These are phyloP conservation scores for Phymorhynchus buccinoides DNA, from an alignment of 1,140 invertebrate species.

Conservation along the genomic window DNA sequence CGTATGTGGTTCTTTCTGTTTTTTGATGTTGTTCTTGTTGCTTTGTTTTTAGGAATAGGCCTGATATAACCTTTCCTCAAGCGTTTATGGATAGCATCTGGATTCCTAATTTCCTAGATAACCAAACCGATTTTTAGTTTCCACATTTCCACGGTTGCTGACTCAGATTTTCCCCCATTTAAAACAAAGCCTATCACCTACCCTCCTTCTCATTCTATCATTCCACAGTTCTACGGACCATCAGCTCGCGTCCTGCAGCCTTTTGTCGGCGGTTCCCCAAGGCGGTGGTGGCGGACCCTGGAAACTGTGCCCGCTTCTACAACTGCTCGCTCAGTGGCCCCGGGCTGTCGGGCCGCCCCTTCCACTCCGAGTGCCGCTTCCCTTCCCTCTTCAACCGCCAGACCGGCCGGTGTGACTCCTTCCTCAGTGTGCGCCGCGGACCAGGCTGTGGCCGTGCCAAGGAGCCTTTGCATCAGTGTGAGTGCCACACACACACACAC, in stretches of 20 bases:
- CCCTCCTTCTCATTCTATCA: too few relatives aligned
- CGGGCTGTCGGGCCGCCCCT: slow-evolving; percentile 44
- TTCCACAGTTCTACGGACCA: slow-evolving; percentile 37
- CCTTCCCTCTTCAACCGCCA: slow-evolving; percentile 55
- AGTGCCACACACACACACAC: neutral
- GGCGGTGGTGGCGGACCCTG: slow-evolving; percentile 54
- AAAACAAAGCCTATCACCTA: too few relatives aligned
- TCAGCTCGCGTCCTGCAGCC: slow-evolving; percentile 40
- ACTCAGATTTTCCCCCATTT: slow-evolving; percentile 18
- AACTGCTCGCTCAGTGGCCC: slow-evolving; percentile 53
- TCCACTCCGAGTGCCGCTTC: slow-evolving; percentile 60
- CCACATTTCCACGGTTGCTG: neutral
- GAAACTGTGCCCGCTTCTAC: slow-evolving; percentile 62
- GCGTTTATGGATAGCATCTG: too few relatives aligned
- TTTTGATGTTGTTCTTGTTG: too few relatives aligned
- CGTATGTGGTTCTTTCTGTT: too few relatives aligned
- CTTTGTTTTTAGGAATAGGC: too few relatives aligned
- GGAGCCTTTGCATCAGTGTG: slow-evolving; percentile 42
- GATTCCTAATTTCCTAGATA: too few relatives aligned
- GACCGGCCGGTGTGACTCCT: slow-evolving; percentile 53
- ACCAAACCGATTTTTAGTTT: too few relatives aligned
- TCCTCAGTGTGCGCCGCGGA: slow-evolving; percentile 48
- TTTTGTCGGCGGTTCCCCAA: slow-evolving; percentile 54
- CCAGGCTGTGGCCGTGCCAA: slow-evolving; percentile 27
- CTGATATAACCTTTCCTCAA: too few relatives aligned